Conservation (phyloP, 64 coral and sea anemone species). For the Porites australiensis region DNA sequence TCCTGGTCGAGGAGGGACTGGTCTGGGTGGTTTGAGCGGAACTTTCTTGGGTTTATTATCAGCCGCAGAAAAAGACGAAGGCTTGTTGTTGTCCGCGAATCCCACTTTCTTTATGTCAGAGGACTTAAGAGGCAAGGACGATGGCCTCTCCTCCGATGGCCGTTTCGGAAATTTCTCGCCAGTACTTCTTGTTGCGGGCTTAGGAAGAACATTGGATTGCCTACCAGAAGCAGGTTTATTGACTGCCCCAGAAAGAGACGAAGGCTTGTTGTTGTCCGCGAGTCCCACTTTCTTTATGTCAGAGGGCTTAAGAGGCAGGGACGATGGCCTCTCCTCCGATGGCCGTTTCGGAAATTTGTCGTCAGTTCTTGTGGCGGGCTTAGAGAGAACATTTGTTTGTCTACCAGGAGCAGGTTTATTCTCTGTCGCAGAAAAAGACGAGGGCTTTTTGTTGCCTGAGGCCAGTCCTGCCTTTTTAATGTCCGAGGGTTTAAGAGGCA, state of each 20-base stretch:
- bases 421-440: slow-evolving; percentile 10
- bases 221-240: not conserved
- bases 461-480: slow-evolving; percentile 30
- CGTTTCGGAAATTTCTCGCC: not conserved
- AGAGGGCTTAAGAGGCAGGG: slow-evolving; percentile 48
- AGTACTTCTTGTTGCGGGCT: not conserved
- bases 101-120: slow-evolving; percentile 32
- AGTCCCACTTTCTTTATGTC: slow-evolving; percentile 38
- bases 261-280: not conserved
- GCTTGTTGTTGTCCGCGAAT: not conserved
- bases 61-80: slow-evolving; percentile 10
- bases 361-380: not conserved
- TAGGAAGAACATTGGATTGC: not conserved
- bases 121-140: slow-evolving; percentile 47
- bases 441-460: slow-evolving; percentile 1
- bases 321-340: slow-evolving; percentile 41
- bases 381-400: not conserved
- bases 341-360: not conserved
- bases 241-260: not conserved
- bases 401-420: not conserved
- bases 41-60: slow-evolving; percentile 7
- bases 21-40: slow-evolving; percentile 15
- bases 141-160: slow-evolving; percentile 33
- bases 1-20: slow-evolving; percentile 17
- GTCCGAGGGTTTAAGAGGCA: slow-evolving; percentile 55